Conservation (phyloP, 2,888 invertebrate genomes). For the Athetis lepigone region DNA sequence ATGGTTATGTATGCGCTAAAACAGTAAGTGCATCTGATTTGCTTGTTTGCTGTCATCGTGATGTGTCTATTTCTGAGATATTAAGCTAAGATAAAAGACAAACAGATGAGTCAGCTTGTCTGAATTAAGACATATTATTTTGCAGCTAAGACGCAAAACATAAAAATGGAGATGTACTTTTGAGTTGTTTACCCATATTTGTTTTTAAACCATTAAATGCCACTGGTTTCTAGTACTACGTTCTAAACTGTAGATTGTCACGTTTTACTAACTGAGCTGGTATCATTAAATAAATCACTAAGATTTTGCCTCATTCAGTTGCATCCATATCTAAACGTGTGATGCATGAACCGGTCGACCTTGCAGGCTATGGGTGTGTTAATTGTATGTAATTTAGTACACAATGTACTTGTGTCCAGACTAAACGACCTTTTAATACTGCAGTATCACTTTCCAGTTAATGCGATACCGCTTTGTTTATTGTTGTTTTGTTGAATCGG, state of each 20-base stretch:
- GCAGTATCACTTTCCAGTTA: conserved; percentile 52
- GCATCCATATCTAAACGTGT: conserved; percentile 52
- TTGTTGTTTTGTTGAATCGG: conserved; percentile 3
- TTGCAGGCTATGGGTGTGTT: conserved; percentile 67
- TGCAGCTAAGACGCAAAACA: conserved; percentile 4
- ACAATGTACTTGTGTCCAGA: conserved; percentile 42
- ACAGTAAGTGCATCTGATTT: conserved; percentile 48
- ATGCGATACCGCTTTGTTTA: conserved; percentile 32
- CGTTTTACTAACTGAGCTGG: too few species aligned
- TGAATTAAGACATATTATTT: conserved; percentile 1
- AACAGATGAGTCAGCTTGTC: conserved; percentile 38
- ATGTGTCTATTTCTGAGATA: conserved; percentile 43
- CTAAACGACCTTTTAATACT: conserved; percentile 50
- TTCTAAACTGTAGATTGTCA: too few species aligned
- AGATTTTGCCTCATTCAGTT: conserved; percentile 46
- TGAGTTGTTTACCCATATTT: not conserved
- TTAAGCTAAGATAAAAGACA: conserved; percentile 42
- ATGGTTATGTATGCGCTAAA: conserved; percentile 46
- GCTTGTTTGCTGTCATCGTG: conserved; percentile 53
- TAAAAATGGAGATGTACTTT: conserved; percentile 7
- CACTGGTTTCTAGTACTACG: too few species aligned
- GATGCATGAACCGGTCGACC: conserved; percentile 68
- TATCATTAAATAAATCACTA: conserved; percentile 28
- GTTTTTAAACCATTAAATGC: not conserved
- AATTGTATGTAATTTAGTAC: conserved; percentile 65